Evolutionary conservation across 2,797 vertebrate genomes (phyloP).

Genomic region (Botia almorhae): DNA sequence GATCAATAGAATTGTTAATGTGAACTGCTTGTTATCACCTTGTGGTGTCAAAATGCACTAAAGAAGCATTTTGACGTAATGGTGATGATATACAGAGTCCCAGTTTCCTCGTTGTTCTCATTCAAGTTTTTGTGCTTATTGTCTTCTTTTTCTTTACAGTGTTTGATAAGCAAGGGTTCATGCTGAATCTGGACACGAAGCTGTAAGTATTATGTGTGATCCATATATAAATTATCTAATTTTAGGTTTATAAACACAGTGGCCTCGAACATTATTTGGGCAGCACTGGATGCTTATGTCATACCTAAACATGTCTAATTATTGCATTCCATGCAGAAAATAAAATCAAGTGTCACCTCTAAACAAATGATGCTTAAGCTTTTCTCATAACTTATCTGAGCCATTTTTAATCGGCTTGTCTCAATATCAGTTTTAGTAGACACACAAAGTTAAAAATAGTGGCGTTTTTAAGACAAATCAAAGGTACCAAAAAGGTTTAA

Average conservation of each 20-base stretch:
- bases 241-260: not conserved
- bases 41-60: constrained; percentile 21
- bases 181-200: constrained; percentile 85
- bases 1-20: not conserved
- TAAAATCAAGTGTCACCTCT: too few relatives aligned
- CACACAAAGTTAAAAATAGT: too few relatives aligned
- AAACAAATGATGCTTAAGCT: too few relatives aligned
- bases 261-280: not conserved
- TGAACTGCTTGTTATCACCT: not conserved
- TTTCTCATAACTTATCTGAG: too few relatives aligned
- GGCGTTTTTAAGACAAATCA: too few relatives aligned
- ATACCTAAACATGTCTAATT: too few relatives aligned
- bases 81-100: not conserved
- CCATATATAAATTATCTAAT: not conserved
- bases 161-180: constrained; percentile 89
- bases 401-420: too few relatives aligned
- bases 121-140: not conserved
- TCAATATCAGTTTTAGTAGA: too few relatives aligned
- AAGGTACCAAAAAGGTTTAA: not conserved
- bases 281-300: too few relatives aligned
- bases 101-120: not conserved
- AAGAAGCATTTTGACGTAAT: constrained; percentile 20
- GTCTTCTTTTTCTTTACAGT: constrained; percentile 70
- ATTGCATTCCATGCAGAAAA: too few relatives aligned
- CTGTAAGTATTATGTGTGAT: constrained; percentile 80